A percentile compares a stretch with the other conserved stretches of the same genome.
phyloP scores from a whole-genome alignment of 2,113 vertebrate genomes.

The Canis aureus region DNA sequence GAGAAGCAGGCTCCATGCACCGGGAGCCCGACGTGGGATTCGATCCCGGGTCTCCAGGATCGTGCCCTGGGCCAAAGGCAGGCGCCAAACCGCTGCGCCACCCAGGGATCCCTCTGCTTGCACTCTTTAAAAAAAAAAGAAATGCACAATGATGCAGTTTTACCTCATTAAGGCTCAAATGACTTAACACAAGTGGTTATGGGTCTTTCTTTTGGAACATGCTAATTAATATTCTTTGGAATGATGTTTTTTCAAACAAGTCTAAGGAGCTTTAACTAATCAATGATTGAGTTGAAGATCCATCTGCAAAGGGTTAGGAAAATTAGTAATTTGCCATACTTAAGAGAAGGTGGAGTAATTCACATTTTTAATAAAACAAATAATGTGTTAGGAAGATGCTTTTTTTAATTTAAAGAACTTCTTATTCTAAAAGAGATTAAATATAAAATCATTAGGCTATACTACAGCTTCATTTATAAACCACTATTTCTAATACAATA shows the following conservation, averaged over 20 bases:
- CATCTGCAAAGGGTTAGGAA: not conserved
- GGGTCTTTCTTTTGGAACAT: not conserved
- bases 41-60: no score
- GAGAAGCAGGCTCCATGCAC: no score
- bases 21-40: no score
- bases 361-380: conserved; percentile 5
- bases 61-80: no score
- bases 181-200: not conserved
- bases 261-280: not conserved
- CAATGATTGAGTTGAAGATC: not conserved
- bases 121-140: not conserved
- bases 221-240: not conserved
- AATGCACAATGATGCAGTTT: not conserved
- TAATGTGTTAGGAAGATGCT: not conserved
- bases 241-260: not conserved
- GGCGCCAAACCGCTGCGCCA: no score
- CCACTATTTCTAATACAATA: not conserved
- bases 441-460: not conserved
- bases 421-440: not conserved
- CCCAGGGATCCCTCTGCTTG: no score
- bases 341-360: not conserved
- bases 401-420: not conserved
- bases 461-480: not conserved
- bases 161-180: not conserved
- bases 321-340: not conserved